Conservation (phyloP, 1,140 invertebrate genomes). For the Drosophila lini region DNA sequence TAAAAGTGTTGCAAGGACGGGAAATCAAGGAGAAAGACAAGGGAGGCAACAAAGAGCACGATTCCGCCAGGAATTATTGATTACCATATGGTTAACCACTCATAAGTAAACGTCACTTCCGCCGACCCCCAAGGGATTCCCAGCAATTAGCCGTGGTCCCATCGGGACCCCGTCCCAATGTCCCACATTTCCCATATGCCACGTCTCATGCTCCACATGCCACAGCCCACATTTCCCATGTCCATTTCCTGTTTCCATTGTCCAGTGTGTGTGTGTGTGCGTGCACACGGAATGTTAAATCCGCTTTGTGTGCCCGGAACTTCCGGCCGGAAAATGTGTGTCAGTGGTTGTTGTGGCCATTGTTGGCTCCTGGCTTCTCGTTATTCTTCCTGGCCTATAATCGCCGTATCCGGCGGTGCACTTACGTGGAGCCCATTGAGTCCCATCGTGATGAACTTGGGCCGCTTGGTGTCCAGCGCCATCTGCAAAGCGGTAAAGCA, state of each 20-base stretch:
- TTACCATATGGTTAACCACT: slow-evolving; percentile 35
- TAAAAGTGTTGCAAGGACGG: background rate
- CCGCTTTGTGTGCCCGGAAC: slow-evolving; percentile 41
- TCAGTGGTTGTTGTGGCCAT: slow-evolving; percentile 29
- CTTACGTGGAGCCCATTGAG: slow-evolving; percentile 94
- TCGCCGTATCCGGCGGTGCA: slow-evolving; percentile 56
- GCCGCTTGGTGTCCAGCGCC: slow-evolving; percentile 94
- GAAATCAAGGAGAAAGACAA: background rate
- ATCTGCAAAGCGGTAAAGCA: slow-evolving; percentile 93
- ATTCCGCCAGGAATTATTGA: slow-evolving; percentile 30
- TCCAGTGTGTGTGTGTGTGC: background rate
- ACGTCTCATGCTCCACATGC: slow-evolving; percentile 9
- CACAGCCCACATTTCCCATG: slow-evolving; percentile 5
- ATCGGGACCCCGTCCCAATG: background rate
- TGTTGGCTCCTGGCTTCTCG: slow-evolving; percentile 12
- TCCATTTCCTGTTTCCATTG: slow-evolving; percentile 1
- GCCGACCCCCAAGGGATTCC: slow-evolving; percentile 6
- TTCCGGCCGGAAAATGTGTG: slow-evolving; percentile 48
- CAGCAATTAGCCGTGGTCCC: slow-evolving; percentile 24
- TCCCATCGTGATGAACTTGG: slow-evolving; percentile 92
- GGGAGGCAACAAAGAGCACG: background rate
- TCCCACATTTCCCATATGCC: slow-evolving; percentile 12
- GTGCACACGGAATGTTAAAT: slow-evolving; percentile 40
- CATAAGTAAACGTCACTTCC: slow-evolving; percentile 43
- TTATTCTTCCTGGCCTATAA: slow-evolving; percentile 20